Conservation (phyloP, 1,140 invertebrate species). For the Drosophila kurseongensis region DNA sequence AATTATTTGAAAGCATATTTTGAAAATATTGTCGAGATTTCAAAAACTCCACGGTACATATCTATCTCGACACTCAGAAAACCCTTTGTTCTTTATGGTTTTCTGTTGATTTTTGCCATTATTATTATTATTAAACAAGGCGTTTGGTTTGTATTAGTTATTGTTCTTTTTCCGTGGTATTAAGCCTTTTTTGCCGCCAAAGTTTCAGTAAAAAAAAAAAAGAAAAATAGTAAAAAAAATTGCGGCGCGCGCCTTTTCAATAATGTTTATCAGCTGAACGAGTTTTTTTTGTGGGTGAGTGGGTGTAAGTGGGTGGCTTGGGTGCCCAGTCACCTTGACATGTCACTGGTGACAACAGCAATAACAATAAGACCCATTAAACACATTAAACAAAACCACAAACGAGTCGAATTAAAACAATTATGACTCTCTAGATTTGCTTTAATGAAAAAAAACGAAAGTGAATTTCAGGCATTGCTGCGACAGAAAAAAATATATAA, state of each 20-base stretch:
- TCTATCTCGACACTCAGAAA: too few relatives aligned
- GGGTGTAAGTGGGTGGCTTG: slow-evolving; percentile 21
- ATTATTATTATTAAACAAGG: slow-evolving; percentile 43
- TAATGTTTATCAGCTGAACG: slow-evolving; percentile 56
- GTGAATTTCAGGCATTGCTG: slow-evolving; percentile 62
- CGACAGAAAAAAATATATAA: slow-evolving; percentile 12
- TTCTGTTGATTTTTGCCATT: slow-evolving; percentile 20
- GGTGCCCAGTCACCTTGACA: slow-evolving; percentile 67
- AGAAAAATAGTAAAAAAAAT: slow-evolving; percentile 18
- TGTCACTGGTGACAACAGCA: slow-evolving; percentile 50
- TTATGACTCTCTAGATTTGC: slow-evolving; percentile 46
- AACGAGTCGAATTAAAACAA: slow-evolving; percentile 61
- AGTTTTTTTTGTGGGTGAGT: slow-evolving; percentile 10
- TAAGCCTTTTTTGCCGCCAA: slow-evolving; percentile 30
- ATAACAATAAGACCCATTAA: slow-evolving; percentile 54
- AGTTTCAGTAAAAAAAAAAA: slow-evolving; percentile 46
- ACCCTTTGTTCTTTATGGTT: slow-evolving; percentile 1
- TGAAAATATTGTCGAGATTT: background rate
- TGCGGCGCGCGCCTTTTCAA: slow-evolving; percentile 61
- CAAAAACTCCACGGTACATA: slow-evolving; percentile 1
- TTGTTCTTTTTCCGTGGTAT: slow-evolving; percentile 37
- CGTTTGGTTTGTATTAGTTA: slow-evolving; percentile 45
- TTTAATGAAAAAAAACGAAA: slow-evolving; percentile 57
- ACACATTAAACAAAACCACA: slow-evolving; percentile 49
- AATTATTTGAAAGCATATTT: too few relatives aligned